Evolutionary conservation across 1,140 invertebrate species (phyloP).

Genomic region (Hormaphis cornu): DNA sequence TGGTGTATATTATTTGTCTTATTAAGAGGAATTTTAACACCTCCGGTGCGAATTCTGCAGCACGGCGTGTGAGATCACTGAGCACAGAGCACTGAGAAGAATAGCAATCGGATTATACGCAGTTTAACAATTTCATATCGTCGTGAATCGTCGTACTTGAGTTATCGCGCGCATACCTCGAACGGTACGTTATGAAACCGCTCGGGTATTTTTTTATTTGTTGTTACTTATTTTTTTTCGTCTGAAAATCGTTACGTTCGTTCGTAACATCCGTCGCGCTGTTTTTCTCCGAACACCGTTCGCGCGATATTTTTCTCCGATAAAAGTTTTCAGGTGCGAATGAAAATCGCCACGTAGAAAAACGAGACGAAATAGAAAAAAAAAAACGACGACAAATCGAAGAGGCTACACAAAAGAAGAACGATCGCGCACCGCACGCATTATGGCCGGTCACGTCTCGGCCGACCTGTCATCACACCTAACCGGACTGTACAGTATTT

Average conservation of each 20-base stretch:
- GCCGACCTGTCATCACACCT: constrained; percentile 22
- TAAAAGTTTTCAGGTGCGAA: constrained; percentile 13
- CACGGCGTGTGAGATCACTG: neutral
- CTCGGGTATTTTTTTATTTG: too few relatives aligned
- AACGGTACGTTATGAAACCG: constrained; percentile 17
- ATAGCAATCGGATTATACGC: neutral
- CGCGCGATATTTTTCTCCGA: neutral
- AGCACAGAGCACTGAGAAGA: neutral
- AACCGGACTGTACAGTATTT: neutral
- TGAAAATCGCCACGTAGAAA: neutral
- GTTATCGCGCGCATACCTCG: constrained; percentile 8
- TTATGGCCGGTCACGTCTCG: constrained; percentile 24
- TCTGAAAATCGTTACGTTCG: neutral
- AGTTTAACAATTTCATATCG: constrained; percentile 8
- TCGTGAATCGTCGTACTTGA: neutral
- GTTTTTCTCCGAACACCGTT: constrained; percentile 11
- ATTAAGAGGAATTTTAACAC: neutral
- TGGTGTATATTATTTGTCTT: too few relatives aligned
- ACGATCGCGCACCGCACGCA: too few relatives aligned
- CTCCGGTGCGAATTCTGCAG: neutral
- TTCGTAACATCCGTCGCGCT: too few relatives aligned
- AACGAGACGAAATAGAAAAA: neutral
- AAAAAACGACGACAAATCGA: neutral
- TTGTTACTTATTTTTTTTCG: neutral
- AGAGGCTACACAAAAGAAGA: neutral